Base-by-base conservation (phyloP, 2,113 vertebrate genomes). In the Neotragus moschatus region DNA sequence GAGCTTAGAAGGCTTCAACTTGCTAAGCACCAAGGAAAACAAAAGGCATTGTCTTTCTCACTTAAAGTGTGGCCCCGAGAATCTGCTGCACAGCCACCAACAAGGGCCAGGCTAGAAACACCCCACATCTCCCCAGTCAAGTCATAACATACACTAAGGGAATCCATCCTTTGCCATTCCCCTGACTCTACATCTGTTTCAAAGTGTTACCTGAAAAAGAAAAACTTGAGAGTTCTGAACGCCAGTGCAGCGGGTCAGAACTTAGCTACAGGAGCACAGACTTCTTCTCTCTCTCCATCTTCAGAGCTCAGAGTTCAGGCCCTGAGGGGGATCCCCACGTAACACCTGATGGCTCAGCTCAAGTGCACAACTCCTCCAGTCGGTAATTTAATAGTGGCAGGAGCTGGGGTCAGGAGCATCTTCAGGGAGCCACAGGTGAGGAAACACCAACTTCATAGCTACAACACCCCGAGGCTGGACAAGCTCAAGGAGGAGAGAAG, bases 21-120 rank as follows among this genome's bases (percentile, higher is more conserved):
- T 93, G 82, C 77, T 95, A 88, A 89, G 61, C 9, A 14, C 55
- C 33, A 61, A 88, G 79, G 43, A 45, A 60, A 73, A 81, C 39
- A 86, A 93, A 89, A 91, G 73, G 30, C 21, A 21, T 16, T 88
- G 15, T 88, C 66, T 66, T 58, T 93, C 84, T 86, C n/a, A 77
- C 49, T 70, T 56, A 28, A 87, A 89, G 60, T 66, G 66, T 66
- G 61, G 77, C 49, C 70, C 49, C 33, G 45, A 63, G 26, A 26
- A 94, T 84, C 3, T 45, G 45, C 28, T 45, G 13, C 56, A 75
- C 10, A 45, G 15, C 47, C 51, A 82, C 55, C 61, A 92, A 21
- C 0, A 66, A 95, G 61, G 30, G 58, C 47, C 33, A 53, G n/a
- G 73, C 47, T 80, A 19, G 43, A 28, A 47, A 82, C 1, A 5